Base-by-base conservation (phyloP, 1,140 invertebrate genomes). In the Oncopeltus fasciatus region DNA sequence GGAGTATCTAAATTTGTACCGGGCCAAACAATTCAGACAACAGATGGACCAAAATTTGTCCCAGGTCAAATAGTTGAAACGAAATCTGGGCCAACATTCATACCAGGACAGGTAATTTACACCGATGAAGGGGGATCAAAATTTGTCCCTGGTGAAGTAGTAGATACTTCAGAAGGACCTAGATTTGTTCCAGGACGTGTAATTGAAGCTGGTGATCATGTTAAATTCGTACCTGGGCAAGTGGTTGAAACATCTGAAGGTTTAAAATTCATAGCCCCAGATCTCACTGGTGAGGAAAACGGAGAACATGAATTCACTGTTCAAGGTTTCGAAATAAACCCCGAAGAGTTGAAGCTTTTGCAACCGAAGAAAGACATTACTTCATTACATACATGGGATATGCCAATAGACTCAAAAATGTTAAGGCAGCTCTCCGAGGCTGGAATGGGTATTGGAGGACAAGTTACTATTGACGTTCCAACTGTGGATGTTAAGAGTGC, bases 131-230 rank as follows among this genome's bases (percentile, higher is more conserved):
- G 82, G 72, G 83, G 82, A 2, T 83, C 81, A 0, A 73, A 80
- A 63, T 86, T 87, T 70, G 82, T 86, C 2, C 84, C 84, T 8
- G 85, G 84, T 3, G 83, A 86, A 75, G 83, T 87, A 1, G 81
- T 86, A 1, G 83, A 86, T 67, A 86, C 84, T 0, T 75, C 79
- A 43, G 80, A 84, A 68, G 84, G 84, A 1, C 84, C 83, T 8
- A 75, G 82, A 67, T 87, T 87, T 72, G 84, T 86, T 20, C 84
- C 83, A n/a, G 84, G 84, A 43, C 73, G 83, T 69, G 80, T 86
- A 2, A 79, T 84, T 16, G 82, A 84, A 72, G 79, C 79, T 5
- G 79, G 79, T 33, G 80, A 84, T 47, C 81, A 82, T 4, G 80
- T 86, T 0, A 83, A 80, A 3, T 86, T 86, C 70, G 77, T 85